These are phyloP conservation scores for Pantelozetes paolii DNA, from an alignment of 2,888 invertebrate genomes.

Conservation along the genomic window DNA sequence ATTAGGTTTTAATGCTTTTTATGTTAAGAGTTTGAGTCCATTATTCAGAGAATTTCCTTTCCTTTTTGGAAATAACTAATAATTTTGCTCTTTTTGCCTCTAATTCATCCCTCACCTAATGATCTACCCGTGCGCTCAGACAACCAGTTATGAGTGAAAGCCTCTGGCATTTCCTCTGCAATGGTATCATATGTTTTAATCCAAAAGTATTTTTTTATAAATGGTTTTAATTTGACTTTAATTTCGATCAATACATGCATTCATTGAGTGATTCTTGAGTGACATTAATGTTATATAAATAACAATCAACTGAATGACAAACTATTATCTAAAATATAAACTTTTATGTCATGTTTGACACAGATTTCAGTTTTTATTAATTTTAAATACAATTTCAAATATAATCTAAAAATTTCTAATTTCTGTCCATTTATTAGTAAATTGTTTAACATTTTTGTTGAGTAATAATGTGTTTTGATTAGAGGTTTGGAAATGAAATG, in stretches of 20 bases:
- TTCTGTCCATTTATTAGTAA: no score
- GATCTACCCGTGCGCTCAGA: not conserved
- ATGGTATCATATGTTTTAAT: not conserved
- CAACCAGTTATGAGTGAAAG: not conserved
- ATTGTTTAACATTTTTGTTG: no score
- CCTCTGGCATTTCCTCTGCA: conserved; percentile 16
- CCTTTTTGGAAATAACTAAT: not conserved
- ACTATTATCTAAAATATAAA: not conserved
- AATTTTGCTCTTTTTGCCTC: not conserved
- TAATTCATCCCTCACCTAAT: conserved; percentile 7
- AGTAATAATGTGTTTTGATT: no score
- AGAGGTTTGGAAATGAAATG: no score
- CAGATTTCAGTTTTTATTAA: not conserved
- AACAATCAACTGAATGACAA: not conserved
- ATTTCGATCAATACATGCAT: not conserved
- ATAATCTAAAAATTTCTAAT: no score
- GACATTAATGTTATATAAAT: not conserved
- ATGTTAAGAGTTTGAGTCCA: not conserved
- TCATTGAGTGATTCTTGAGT: not conserved
- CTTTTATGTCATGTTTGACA: not conserved
- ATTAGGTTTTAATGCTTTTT: not conserved
- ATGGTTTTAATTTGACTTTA: not conserved
- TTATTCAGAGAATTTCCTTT: conserved; percentile 9
- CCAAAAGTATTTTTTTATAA: not conserved
- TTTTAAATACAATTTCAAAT: no score